Evolutionary conservation across 1,140 invertebrate genomes (phyloP), one percentile per base, ranked within the genome.

Genomic region (Cataglyphis hispanica): DNA sequence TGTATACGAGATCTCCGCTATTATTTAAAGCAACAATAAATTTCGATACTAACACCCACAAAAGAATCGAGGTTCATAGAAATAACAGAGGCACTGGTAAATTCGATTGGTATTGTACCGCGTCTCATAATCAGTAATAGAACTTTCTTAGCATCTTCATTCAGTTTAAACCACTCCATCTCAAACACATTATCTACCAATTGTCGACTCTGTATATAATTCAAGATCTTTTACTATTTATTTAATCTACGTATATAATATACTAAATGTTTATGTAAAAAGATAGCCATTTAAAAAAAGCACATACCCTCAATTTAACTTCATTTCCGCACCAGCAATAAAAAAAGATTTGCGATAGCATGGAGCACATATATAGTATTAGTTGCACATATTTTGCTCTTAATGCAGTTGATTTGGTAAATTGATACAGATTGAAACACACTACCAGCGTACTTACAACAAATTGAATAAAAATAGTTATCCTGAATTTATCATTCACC

Each of bases 261-360:
- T 67, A 46, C 0, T 34, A 69, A 43, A 74, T 63, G 19, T 75
- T 13, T 1, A 5, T 13, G 1, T n/a, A 31, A 19, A 63, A 56
- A 27, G 1, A 50, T 25, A 11, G 0, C 11, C 2, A 19, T 11
- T 16, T 22, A 50, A 1, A 4, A 1, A 4, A 22, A 46, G 6
- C 22, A 64, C 60, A 8, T 86, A 89, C 87, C 76, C 60, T 89
- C 5, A 89, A 11, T 61, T 85, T 96, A 0, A 96, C 93, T 88
- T 96, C 95, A 86, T 95, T 95, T 1, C 96, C 96, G 83, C 95
- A 96, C 95, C 96, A 96, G 86, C 96, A 96, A 77, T 96, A 96
- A 0, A 96, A 88, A 46, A 95, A 95, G 4, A 96, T 91, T 75
- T 96, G 91, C 2, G 87, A 27, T 19, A 86, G 60, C 72, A 89